phyloP scores from a whole-genome alignment of 1,140 invertebrate genomes.

The Nasonia giraulti region DNA sequence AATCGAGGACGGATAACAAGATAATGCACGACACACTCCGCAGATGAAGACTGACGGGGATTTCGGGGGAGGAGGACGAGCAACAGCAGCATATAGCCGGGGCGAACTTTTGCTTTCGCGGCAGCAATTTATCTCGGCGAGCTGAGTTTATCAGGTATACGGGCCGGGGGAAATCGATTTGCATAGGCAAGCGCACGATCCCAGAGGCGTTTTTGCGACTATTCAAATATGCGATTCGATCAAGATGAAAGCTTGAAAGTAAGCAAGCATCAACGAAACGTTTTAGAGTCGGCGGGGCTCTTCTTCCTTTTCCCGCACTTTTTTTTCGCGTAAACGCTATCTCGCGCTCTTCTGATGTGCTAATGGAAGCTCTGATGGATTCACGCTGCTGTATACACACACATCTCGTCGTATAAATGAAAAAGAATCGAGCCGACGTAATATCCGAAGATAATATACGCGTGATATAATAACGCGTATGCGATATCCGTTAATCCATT shows the following conservation, averaged over 20 bases:
- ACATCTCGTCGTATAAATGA: no score
- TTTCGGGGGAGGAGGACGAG: not conserved
- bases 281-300: not conserved
- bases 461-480: no score
- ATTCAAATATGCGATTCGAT: slow-evolving; percentile 30
- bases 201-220: slow-evolving; percentile 5
- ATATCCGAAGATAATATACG: no score
- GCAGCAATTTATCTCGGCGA: slow-evolving; percentile 3
- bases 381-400: no score
- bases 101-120: slow-evolving; percentile 6
- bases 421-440: no score
- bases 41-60: slow-evolving; percentile 7
- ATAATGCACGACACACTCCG: no score
- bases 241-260: slow-evolving; percentile 2
- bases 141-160: not conserved
- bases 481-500: not conserved
- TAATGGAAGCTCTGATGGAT: no score
- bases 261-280: not conserved
- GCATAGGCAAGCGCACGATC: slow-evolving; percentile 9
- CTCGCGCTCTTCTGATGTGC: no score
- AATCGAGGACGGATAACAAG: not conserved
- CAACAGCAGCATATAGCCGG: not conserved
- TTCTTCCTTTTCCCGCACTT: not conserved
- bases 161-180: slow-evolving; percentile 8
- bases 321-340: not conserved